Evolutionary conservation across 2,888 invertebrate genomes (phyloP).

Genomic region (Lacanobia oleracea): DNA sequence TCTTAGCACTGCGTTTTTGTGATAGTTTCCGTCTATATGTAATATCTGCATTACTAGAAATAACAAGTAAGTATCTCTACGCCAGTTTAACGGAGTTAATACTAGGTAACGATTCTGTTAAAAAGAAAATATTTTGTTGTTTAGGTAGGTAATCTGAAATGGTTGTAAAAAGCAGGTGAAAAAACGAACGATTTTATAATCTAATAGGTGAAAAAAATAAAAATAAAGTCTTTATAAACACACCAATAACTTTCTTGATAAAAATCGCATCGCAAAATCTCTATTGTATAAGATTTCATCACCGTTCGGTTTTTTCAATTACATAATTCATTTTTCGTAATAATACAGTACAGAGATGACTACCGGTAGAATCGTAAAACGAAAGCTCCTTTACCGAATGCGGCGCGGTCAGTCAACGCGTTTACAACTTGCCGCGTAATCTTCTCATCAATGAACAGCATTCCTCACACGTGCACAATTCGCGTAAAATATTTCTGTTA

Average conservation of each 20-base stretch:
- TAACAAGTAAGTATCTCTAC: background rate
- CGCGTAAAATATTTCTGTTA: slow-evolving; percentile 48
- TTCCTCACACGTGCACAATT: slow-evolving; percentile 38
- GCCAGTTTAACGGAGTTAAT: background rate
- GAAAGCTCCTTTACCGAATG: slow-evolving; percentile 55
- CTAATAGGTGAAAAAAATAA: background rate
- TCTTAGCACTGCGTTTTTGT: slow-evolving; percentile 23
- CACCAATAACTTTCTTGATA: slow-evolving; percentile 31
- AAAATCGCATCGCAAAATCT: slow-evolving; percentile 27
- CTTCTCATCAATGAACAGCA: slow-evolving; percentile 59
- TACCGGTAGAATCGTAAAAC: slow-evolving; percentile 46
- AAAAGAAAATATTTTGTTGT: background rate
- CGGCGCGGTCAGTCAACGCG: slow-evolving; percentile 35
- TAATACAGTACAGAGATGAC: slow-evolving; percentile 41
- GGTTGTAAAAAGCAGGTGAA: no score
- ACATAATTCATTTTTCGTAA: slow-evolving; percentile 57
- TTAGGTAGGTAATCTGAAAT: background rate
- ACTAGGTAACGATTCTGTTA: background rate
- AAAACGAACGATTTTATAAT: background rate
- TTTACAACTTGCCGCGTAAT: slow-evolving; percentile 55
- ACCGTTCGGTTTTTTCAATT: slow-evolving; percentile 52
- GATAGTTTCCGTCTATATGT: slow-evolving; percentile 22
- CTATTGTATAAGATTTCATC: slow-evolving; percentile 40
- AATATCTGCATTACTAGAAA: slow-evolving; percentile 12
- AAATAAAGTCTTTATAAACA: background rate